Evolutionary conservation across 2,797 vertebrate genomes (phyloP).

Genomic region (Notolepis coatsorum): DNA sequence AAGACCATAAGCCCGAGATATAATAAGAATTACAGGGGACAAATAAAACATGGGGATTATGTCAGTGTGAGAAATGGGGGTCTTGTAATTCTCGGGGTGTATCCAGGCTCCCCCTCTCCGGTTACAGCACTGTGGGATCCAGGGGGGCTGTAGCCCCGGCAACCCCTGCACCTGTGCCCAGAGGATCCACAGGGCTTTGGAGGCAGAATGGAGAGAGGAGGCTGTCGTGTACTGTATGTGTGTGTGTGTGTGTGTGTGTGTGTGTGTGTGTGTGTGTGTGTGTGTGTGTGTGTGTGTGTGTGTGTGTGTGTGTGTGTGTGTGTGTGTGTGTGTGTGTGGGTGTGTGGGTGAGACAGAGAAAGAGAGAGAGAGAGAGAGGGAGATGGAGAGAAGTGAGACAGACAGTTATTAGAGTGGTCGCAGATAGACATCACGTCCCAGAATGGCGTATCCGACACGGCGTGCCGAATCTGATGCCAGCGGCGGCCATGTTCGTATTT

Average conservation of each 20-base stretch:
- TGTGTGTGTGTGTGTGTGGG: too few relatives aligned
- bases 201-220: slow-evolving; percentile 46
- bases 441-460: slow-evolving; percentile 37
- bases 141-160: slow-evolving; percentile 62
- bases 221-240: slow-evolving; percentile 31
- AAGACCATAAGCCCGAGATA: slow-evolving; percentile 80
- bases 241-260: background rate
- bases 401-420: slow-evolving; percentile 32
- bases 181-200: slow-evolving; percentile 60
- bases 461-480: slow-evolving; percentile 40
- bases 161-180: slow-evolving; percentile 72
- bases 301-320: too few relatives aligned
- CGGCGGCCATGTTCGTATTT: slow-evolving; percentile 39
- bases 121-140: slow-evolving; percentile 68
- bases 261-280: too few relatives aligned
- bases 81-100: slow-evolving; percentile 70
- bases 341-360: slow-evolving; percentile 22
- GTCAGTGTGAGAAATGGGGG: slow-evolving; percentile 78
- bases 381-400: slow-evolving; percentile 58
- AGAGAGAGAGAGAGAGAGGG: slow-evolving; percentile 13
- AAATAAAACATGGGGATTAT: slow-evolving; percentile 83
- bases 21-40: slow-evolving; percentile 80
- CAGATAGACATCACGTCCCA: slow-evolving; percentile 31
- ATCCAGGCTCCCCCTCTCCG: slow-evolving; percentile 56
- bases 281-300: too few relatives aligned